A percentile compares a stretch with the other conserved stretches of the same genome.
Evolutionary conservation across 1,140 invertebrate genomes (phyloP).

Genomic region (Telenomus remus): DNA sequence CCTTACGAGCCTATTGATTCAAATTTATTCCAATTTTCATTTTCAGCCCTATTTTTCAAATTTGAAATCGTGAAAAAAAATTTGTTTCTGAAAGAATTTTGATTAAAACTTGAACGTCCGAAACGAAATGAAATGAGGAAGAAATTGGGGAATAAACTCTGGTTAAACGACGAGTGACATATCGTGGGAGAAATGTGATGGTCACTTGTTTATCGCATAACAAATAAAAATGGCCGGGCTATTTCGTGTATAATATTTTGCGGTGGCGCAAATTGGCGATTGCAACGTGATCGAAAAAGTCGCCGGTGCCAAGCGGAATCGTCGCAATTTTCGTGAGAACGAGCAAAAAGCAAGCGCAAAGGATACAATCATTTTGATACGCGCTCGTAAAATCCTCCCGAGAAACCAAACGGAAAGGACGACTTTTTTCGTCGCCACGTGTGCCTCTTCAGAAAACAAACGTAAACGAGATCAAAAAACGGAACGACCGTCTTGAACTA

Average conservation of each 20-base stretch:
- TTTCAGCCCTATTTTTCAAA: background rate
- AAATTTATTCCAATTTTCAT: too few species aligned
- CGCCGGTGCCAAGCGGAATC: background rate
- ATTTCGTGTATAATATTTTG: background rate
- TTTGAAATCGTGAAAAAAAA: too few species aligned
- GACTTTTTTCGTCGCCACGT: background rate
- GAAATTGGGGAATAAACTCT: too few species aligned
- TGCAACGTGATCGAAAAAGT: conserved; percentile 1
- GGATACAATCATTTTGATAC: conserved; percentile 8
- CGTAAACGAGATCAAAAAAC: background rate
- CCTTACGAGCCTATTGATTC: conserved; percentile 5
- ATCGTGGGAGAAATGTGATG: too few species aligned
- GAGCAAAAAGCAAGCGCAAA: conserved; percentile 3
- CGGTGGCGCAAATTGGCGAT: background rate
- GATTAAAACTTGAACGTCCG: conserved; percentile 3
- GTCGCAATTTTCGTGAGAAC: background rate
- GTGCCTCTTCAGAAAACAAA: background rate
- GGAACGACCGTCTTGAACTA: background rate
- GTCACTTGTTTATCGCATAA: too few species aligned
- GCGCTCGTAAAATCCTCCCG: background rate
- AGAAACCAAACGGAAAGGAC: background rate
- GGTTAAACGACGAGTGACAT: too few species aligned
- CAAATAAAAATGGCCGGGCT: too few species aligned
- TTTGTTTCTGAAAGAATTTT: too few species aligned
- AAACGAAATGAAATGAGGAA: background rate